phyloP scores from a whole-genome alignment of 2,113 vertebrate species.

The Trichechus manatus region DNA sequence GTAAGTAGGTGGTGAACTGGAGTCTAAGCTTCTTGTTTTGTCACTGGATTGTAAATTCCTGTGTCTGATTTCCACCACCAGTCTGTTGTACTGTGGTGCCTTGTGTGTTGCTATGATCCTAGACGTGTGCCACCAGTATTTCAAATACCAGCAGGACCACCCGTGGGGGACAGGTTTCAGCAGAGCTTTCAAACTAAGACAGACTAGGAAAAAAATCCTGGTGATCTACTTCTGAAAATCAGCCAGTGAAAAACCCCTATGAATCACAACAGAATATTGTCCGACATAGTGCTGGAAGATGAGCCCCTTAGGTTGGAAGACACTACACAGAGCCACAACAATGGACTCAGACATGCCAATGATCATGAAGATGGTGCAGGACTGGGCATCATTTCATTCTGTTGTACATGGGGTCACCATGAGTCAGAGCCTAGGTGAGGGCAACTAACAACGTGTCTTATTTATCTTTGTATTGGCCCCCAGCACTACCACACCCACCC shows the following conservation, averaged over 20 bases:
- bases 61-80: not conserved
- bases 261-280: no score
- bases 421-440: not conserved
- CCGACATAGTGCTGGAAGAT: no score
- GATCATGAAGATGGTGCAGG: not conserved
- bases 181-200: not conserved
- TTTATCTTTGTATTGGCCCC: not conserved
- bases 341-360: not conserved
- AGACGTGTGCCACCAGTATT: not conserved
- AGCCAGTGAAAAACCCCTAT: not conserved
- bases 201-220: not conserved
- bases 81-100: not conserved
- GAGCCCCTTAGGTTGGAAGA: not conserved
- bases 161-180: not conserved
- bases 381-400: no score
- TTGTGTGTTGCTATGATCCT: not conserved
- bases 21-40: not conserved
- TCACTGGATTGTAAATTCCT: not conserved
- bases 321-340: not conserved
- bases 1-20: not conserved
- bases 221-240: not conserved
- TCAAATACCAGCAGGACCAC: not conserved
- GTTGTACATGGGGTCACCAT: not conserved
- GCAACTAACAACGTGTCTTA: not conserved
- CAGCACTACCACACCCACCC: not conserved